Base-by-base conservation (phyloP, 2,113 vertebrate species). In the Orthonyx spaldingii region DNA sequence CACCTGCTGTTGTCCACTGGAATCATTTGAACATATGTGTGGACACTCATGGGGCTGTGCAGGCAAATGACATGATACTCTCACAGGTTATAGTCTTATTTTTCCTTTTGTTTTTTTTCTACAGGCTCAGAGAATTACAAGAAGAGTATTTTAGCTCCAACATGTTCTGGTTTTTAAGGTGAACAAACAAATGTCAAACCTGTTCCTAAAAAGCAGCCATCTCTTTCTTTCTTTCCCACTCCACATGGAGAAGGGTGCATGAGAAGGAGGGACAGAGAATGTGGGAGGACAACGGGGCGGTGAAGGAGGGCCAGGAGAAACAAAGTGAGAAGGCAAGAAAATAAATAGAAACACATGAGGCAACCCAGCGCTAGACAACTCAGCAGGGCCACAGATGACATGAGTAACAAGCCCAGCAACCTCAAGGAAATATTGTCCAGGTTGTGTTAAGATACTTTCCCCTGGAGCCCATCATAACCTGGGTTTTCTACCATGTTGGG, bases 271-370 rank as follows among this genome's bases (percentile, higher is more conserved):
- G 35, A 68, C 50, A 84, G 13, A 47, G 49, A 88, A 74, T 1
- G 11, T 66, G n/a, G 12, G 50, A 84, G 18, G 37, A 94, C 41
- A 22, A 49, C 0, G 0, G 49, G 10, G 28, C 1, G 2, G 32
- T 0, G 1, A 69, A 77, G 41, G 84, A 79, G 24, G 19, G n/a
- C 26, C 70, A 72, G 33, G 37, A 91, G 53, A 44, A 89, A 83
- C 53, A 69, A 37, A 10, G 50, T 61, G 50, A 81, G 80, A 92
- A 91, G 12, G 46, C 28, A 89, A 89, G 64, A 63, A 86, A 86
- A 88, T 80, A 92, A 91, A 89, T 5, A 84, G 84, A 81, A 94
- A 77, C 59, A 80, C 50, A 41, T 49, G 83, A 92, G 37, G 21
- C 46, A 74, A 87, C 81, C 23, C 64, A 89, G 33, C 26, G 15